Conservation (phyloP, 2,113 vertebrate genomes). For the Delphinus delphis region DNA sequence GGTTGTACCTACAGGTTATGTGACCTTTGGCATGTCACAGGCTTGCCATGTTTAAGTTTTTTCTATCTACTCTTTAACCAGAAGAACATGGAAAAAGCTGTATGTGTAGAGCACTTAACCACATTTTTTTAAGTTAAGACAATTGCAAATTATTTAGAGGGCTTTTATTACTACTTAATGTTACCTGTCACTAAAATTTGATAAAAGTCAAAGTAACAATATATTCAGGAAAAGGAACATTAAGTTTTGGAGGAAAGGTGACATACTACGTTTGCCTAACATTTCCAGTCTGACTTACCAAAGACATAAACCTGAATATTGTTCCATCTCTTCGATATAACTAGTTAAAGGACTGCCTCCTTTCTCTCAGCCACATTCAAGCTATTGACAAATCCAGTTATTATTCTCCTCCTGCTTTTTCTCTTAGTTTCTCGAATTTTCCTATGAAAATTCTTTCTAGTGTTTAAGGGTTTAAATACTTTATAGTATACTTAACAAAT, state of each 20-base stretch:
- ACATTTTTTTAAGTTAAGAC: not conserved
- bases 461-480: not conserved
- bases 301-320: not conserved
- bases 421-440: conserved; percentile 14
- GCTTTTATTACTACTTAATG: conserved; percentile 4
- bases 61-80: not conserved
- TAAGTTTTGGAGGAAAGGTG: not conserved
- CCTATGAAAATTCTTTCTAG: not conserved
- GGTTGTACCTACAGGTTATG: not conserved
- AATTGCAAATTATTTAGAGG: not conserved
- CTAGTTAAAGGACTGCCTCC: not conserved
- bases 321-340: not conserved
- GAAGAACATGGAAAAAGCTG: conserved; percentile 10
- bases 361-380: not conserved
- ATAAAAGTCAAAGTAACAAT: conserved; percentile 3
- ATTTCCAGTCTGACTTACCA: not conserved
- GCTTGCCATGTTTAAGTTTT: conserved; percentile 22
- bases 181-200: conserved; percentile 30
- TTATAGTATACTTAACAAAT: not conserved
- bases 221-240: conserved; percentile 13
- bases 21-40: not conserved
- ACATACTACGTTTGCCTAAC: not conserved
- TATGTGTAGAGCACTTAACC: not conserved
- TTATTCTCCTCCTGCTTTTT: not conserved
- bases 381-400: conserved; percentile 1